phyloP scores from a whole-genome alignment of 2,797 vertebrate species.

The Nannoperca australis region DNA sequence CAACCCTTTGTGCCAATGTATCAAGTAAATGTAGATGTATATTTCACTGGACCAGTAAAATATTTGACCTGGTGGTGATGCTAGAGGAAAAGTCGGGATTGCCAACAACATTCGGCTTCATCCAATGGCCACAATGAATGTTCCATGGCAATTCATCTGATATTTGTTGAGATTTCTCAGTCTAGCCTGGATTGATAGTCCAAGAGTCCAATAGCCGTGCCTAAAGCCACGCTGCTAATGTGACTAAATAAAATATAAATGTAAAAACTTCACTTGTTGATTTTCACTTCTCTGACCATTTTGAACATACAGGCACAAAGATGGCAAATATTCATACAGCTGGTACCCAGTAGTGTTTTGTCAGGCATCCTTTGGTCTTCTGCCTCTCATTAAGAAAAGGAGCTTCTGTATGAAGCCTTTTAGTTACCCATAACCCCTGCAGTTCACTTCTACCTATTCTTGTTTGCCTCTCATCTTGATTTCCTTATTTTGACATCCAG shows the following conservation, averaged over 20 bases:
- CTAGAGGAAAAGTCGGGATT: not conserved
- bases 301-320: conserved; percentile 10
- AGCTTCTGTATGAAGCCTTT: conserved; percentile 19
- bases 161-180: conserved; percentile 5
- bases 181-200: not conserved
- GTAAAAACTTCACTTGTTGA: not conserved
- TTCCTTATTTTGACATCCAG: conserved; percentile 57
- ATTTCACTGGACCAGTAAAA: too few relatives aligned
- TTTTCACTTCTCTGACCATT: not conserved
- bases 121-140: not conserved
- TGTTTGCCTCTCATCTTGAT: conserved; percentile 39
- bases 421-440: conserved; percentile 22
- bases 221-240: not conserved
- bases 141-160: not conserved
- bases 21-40: too few relatives aligned
- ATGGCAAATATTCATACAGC: not conserved
- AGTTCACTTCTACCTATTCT: conserved; percentile 34
- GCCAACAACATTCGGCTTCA: not conserved
- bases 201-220: not conserved
- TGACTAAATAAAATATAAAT: not conserved
- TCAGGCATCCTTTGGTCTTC: conserved; percentile 24
- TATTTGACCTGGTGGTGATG: too few relatives aligned
- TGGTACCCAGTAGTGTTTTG: conserved; percentile 1
- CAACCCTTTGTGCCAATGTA: too few relatives aligned
- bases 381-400: conserved; percentile 34